Conservation (phyloP, 2,797 vertebrate species). For the Sphaeramia orbicularis region DNA sequence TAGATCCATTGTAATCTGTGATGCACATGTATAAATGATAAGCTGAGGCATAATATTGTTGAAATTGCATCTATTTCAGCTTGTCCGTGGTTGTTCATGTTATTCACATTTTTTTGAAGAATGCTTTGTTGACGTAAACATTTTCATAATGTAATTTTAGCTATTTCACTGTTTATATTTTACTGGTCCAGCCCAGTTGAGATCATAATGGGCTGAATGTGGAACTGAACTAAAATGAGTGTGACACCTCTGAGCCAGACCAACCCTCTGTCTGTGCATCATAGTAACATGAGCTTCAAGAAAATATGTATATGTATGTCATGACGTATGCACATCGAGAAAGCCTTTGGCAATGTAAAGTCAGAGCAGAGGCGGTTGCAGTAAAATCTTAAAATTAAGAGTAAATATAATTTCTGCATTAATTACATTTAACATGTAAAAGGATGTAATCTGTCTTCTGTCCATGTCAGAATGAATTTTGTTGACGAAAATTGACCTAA, state of each 20-base stretch:
- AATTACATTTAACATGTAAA: slow-evolving; percentile 31
- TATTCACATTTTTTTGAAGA: too few relatives aligned
- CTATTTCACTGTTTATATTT: too few relatives aligned
- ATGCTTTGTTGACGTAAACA: too few relatives aligned
- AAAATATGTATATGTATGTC: not conserved
- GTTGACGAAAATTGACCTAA: slow-evolving; percentile 32
- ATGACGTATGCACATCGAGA: not conserved
- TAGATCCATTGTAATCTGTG: too few relatives aligned
- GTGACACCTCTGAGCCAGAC: not conserved
- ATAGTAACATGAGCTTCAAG: not conserved
- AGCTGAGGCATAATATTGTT: too few relatives aligned
- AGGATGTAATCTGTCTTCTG: slow-evolving; percentile 8
- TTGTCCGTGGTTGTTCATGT: too few relatives aligned
- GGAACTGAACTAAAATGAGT: too few relatives aligned
- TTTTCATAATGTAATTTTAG: too few relatives aligned
- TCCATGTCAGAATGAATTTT: slow-evolving; percentile 20
- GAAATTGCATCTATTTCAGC: too few relatives aligned
- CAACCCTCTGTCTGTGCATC: slow-evolving; percentile 17
- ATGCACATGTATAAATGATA: too few relatives aligned
- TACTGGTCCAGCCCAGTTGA: too few relatives aligned
- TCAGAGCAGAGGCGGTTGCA: slow-evolving; percentile 26
- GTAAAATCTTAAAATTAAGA: slow-evolving; percentile 40
- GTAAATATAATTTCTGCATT: slow-evolving; percentile 32
- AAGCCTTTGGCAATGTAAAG: not conserved
- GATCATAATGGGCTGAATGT: too few relatives aligned